Evolutionary conservation across 2,113 vertebrate genomes (phyloP), one percentile per base, ranked within the genome.

Genomic region (Donacobius atricapilla): DNA sequence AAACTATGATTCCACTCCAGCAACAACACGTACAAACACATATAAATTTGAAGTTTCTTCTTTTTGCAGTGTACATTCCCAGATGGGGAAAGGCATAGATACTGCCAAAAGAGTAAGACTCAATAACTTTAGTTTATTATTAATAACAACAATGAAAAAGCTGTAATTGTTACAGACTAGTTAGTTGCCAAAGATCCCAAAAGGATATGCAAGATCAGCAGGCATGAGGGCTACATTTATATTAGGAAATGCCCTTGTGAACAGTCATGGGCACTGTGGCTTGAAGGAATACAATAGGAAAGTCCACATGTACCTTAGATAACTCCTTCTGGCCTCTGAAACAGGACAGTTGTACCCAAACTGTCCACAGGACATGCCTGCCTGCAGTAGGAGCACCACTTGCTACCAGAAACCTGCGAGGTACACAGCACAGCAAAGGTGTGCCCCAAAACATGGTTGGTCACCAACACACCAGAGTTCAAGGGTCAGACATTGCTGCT

Each of bases 341-440:
- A 73, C 0, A 0, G 21, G 72, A 72, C 1, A 9, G 39, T 22
- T 50, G 60, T 47, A 42, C 35, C 56, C 70, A 73, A 89, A 39
- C 10, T 7, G 3, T 7, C 13, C 31, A 25, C 1, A 2, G 47
- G 39, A 84, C 47, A 24, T 9, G 11, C 53, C 15, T 2, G 2
- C 22, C 17, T 4, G 44, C 47, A 75, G 51, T 13, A 65, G 21
- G 15, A 87, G 23, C 9, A 2, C 22, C 24, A 33, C 11, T 2
- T 48, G 53, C 19, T 51, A 60, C 23, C 42, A 88, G 58, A 72
- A 82, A 69, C 44, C 19, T 72, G 22, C 17, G 48, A 44, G 31
- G 28, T 8, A 64, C 27, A 15, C 16, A 33, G 45, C 24, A 40
- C 0, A 0, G 40, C n/a, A 77, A 69, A 92, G 42, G 19, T 9